Conservation (phyloP, 2,888 invertebrate species). For the Aleiodes testaceus region DNA sequence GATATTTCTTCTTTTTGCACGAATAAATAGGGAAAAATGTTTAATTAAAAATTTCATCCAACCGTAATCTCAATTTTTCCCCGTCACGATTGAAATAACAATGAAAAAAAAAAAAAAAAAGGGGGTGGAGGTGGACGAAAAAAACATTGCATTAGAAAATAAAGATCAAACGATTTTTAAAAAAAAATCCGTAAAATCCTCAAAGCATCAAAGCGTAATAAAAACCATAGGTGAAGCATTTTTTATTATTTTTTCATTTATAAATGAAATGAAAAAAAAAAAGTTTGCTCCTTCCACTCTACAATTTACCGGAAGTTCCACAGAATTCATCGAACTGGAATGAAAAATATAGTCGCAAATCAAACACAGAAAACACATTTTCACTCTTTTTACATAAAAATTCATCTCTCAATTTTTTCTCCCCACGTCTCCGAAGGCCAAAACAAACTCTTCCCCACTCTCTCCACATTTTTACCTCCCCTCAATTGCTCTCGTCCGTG, state of each 20-base stretch:
- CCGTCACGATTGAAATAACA: not conserved
- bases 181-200: constrained; percentile 5
- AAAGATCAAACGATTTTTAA: constrained; percentile 5
- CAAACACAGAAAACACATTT: constrained; percentile 66
- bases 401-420: constrained; percentile 1
- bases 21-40: not conserved
- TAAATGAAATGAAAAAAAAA: not conserved
- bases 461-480: constrained; percentile 24
- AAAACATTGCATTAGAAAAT: not conserved
- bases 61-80: not conserved
- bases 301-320: constrained; percentile 23
- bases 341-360: constrained; percentile 66
- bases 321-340: constrained; percentile 55
- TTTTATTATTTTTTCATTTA: constrained; percentile 9
- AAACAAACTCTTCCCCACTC: constrained; percentile 12
- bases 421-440: constrained; percentile 20
- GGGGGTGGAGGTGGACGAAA: not conserved
- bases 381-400: constrained; percentile 56
- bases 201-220: not conserved
- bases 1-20: no score
- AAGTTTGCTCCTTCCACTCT: not conserved
- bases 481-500: constrained; percentile 47
- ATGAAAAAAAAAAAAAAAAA: no score
- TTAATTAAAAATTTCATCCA: constrained; percentile 9
- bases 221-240: not conserved